Evolutionary conservation across 2,797 vertebrate genomes (phyloP), one percentile per base, ranked within the genome.

Genomic region (Sciurus carolinensis): DNA sequence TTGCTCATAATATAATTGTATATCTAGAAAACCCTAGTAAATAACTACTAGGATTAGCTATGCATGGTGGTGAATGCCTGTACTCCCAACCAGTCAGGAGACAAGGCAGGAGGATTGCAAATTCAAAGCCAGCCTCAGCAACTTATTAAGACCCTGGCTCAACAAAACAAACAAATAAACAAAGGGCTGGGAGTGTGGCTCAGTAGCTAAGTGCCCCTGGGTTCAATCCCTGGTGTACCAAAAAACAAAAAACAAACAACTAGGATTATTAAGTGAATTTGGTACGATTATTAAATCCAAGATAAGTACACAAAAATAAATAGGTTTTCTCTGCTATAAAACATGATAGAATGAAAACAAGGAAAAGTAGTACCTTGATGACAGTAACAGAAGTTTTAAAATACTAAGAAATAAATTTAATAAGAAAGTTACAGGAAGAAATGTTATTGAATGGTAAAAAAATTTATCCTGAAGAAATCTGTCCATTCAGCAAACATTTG

Each of bases 241-340:
- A 52, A 52, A 52, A 52, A 52, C 11, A 52, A 52, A 47, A 52
- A 52, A 13, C 52, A 89, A 72, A 72, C 26, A 67, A 33, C n/a
- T n/a, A 30, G 67, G 54, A 81, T 73, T 81, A 87, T 39, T 81
- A 72, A 72, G n/a, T 72, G 13, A 91, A 75, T 87, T 75, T 9
- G 44, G 26, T 95, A 59, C 22, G 24, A 72, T 85, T 28, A 95
- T 44, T 76, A 62, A 62, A 75, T 94, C 30, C 9, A 83, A 7
- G 52, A 69, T 62, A 69, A 89, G 44, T 5, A 17, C 66, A 36
- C 3, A 88, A 44, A 77, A 88, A 52, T 42, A 17, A 50, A 6
- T 87, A 81, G 42, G n/a, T 76, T 83, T 95, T 88, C 75, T 86
- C 14, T 88, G 76, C 39, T 39, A 52, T 92, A 50, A 82, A 87